Conservation (phyloP, 1,140 invertebrate species). For the Calosoma granatense region DNA sequence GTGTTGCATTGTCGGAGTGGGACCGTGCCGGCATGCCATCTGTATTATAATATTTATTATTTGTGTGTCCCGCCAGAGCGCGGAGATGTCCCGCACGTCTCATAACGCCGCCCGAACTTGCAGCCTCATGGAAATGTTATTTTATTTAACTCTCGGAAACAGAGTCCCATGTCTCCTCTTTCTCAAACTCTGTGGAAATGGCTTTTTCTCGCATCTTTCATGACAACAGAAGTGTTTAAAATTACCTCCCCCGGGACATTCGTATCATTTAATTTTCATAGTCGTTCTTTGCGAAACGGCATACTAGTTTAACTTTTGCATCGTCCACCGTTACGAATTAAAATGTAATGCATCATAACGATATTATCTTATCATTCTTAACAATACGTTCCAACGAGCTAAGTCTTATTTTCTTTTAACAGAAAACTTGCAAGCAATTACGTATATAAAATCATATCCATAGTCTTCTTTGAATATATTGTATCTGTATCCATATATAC, state of each 20-base stretch:
- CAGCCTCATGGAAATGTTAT: conserved; percentile 30
- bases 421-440: too few species aligned
- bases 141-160: conserved; percentile 31
- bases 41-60: conserved; percentile 37
- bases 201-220: conserved; percentile 30
- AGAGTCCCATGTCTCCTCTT: conserved; percentile 28
- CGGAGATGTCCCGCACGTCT: conserved; percentile 25
- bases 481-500: too few species aligned
- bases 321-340: conserved; percentile 20
- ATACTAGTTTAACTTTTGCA: conserved; percentile 14
- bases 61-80: conserved; percentile 31
- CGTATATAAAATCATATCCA: too few species aligned
- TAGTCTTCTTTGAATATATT: too few species aligned
- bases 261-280: conserved; percentile 35
- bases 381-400: too few species aligned
- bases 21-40: conserved; percentile 15
- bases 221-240: conserved; percentile 34
- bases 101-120: conserved; percentile 23
- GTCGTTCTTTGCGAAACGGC: conserved; percentile 16
- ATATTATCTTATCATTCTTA: too few species aligned
- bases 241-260: conserved; percentile 29
- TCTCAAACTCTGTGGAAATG: conserved; percentile 26
- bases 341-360: conserved; percentile 29
- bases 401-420: too few species aligned
- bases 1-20: conserved; percentile 30